Conservation (phyloP, 2,888 invertebrate species). For the Lucinisca nassula region DNA sequence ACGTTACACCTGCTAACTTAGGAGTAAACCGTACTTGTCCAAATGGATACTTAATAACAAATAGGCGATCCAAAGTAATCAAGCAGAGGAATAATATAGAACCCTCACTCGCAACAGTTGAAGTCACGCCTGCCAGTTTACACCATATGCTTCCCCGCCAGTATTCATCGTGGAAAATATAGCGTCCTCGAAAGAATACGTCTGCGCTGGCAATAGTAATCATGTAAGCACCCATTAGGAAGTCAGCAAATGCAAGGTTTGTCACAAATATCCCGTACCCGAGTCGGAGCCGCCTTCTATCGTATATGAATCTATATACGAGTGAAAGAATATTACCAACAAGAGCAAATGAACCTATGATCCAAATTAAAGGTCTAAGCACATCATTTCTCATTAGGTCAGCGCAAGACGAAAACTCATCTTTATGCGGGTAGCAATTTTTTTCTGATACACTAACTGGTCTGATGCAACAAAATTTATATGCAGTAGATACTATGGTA, state of each 20-base stretch:
- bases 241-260: neutral
- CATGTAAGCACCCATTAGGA: conserved; percentile 43
- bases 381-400: conserved; percentile 23
- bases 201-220: conserved; percentile 69
- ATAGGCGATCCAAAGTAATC: conserved; percentile 91
- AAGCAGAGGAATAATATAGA: conserved; percentile 90
- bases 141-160: conserved; percentile 71
- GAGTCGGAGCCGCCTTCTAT: neutral
- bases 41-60: conserved; percentile 90
- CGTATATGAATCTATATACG: conserved; percentile 30
- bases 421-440: conserved; percentile 63
- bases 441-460: neutral
- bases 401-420: conserved; percentile 73
- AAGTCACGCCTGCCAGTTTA: conserved; percentile 67
- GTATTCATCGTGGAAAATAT: conserved; percentile 63
- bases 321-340: conserved; percentile 66
- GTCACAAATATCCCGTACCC: conserved; percentile 4
- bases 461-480: conserved; percentile 7
- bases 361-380: conserved; percentile 66
- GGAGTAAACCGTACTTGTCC: conserved; percentile 76
- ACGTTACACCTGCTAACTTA: conserved; percentile 70
- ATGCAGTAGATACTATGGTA: neutral
- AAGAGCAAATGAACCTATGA: conserved; percentile 66
- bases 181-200: conserved; percentile 65
- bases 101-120: conserved; percentile 89